Conservation (phyloP, 2,797 vertebrate species). For the Yasuhikotakia modesta region DNA sequence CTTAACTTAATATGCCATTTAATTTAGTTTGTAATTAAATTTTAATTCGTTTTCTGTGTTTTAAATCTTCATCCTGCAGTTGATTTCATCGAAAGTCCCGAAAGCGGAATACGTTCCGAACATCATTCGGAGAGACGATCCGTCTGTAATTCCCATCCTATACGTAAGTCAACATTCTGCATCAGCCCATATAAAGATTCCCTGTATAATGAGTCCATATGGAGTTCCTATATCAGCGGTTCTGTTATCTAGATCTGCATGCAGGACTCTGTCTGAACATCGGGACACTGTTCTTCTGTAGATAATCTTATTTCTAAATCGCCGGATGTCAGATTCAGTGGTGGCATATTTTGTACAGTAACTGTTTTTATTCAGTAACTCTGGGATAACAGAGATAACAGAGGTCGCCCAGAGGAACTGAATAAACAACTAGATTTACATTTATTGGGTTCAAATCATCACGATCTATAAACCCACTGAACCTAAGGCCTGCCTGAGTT, state of each 20-base stretch:
- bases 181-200: neutral
- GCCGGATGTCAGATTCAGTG: neutral
- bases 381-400: neutral
- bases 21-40: too few relatives aligned
- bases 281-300: neutral
- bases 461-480: neutral
- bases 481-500: neutral
- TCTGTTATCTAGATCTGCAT: neutral
- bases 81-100: slow-evolving; percentile 98
- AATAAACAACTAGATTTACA: neutral
- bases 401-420: neutral
- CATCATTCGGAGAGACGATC: slow-evolving; percentile 92
- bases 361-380: neutral
- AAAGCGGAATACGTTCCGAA: slow-evolving; percentile 97
- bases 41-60: too few relatives aligned
- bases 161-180: slow-evolving; percentile 82
- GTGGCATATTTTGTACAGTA: neutral
- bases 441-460: neutral
- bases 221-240: neutral
- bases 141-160: slow-evolving; percentile 97
- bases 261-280: neutral
- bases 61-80: slow-evolving; percentile 77
- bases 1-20: too few relatives aligned
- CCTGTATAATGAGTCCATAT: neutral
- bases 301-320: neutral